Evolutionary conservation across 1,140 invertebrate genomes (phyloP), one percentile per base, ranked within the genome.

Genomic region (Pseudomyrmex gracilis): DNA sequence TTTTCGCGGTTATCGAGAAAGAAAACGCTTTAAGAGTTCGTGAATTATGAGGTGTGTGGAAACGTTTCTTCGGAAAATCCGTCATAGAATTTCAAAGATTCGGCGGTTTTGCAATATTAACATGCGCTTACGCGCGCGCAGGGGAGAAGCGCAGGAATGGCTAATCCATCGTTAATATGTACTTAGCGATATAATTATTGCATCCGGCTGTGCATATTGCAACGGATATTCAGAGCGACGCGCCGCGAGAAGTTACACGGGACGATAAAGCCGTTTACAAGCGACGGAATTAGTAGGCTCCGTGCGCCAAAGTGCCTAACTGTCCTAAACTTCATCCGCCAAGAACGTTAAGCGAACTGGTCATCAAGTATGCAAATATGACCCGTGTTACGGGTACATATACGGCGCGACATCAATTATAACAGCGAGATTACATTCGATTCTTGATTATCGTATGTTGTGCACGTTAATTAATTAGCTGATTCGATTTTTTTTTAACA

Each of bases 261-360:
- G 53, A 80, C 76, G 66, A 80, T 80, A 80, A 80, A 80, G 76
- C 76, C 66, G 76, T 80, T 80, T 80, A 80, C 76, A 80, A 80
- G 76, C 76, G 66, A 80, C 76, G 66, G 66, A 80, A 80, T 80
- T 80, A 80, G 76, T 80, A 80, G 76, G 76, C 76, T 80, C 71
- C 76, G 76, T 70, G 76, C 71, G 71, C 53, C 22, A 22, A 80
- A 70, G 66, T 80, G 53, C 66, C 66, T 80, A 80, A 80, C 51
- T 80, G 67, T 80, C 76, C 76, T 80, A 80, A 80, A 80, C 76
- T 80, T 80, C 43, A 60, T 70, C 53, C 76, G 45, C 20, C 76
- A 58, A 80, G 76, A 58, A 58, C 66, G 55, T 71, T 70, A 70
- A 78, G 76, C 76, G 76, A 57, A 68, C 74, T 78, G 64, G 76